Evolutionary conservation across 2,888 invertebrate genomes (phyloP).

Genomic region (Bimastos eiseni): DNA sequence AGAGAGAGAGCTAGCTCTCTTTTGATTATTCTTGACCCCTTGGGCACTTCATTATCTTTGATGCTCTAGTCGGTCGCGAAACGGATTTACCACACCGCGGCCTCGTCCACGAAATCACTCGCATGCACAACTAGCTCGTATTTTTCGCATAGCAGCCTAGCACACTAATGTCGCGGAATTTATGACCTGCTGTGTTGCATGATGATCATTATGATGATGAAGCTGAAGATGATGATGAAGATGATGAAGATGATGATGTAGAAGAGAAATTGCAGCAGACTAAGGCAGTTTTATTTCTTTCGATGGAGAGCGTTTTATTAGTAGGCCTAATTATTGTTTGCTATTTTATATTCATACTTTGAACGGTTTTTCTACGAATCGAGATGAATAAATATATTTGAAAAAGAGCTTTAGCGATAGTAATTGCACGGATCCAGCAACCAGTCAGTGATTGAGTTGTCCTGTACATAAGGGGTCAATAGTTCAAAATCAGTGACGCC

Average conservation of each 20-base stretch:
- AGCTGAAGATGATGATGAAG: neutral
- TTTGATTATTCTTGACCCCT: neutral
- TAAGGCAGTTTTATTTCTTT: neutral
- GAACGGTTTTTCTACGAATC: too few species aligned
- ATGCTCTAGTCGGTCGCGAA: too few species aligned
- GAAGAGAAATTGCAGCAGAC: neutral
- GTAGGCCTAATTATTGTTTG: neutral
- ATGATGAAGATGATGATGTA: neutral
- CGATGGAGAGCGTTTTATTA: neutral
- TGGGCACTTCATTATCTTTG: neutral
- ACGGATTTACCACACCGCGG: too few species aligned
- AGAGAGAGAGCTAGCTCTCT: neutral
- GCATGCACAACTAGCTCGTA: neutral
- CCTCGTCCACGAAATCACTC: neutral
- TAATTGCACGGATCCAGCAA: neutral
- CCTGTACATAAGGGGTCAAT: neutral
- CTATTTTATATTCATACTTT: neutral
- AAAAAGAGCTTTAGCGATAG: neutral
- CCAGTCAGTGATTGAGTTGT: neutral
- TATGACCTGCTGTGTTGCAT: neutral
- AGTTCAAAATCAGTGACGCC: conserved; percentile 1
- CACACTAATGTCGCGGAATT: neutral
- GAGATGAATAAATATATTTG: too few species aligned
- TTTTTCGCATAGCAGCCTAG: neutral
- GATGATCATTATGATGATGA: neutral